Percentiles rank a stretch among this genome's conserved stretches.
phyloP scores from a whole-genome alignment of 37 sponge, comb jelly and placozoan species.

The Tethya wilhelma region DNA sequence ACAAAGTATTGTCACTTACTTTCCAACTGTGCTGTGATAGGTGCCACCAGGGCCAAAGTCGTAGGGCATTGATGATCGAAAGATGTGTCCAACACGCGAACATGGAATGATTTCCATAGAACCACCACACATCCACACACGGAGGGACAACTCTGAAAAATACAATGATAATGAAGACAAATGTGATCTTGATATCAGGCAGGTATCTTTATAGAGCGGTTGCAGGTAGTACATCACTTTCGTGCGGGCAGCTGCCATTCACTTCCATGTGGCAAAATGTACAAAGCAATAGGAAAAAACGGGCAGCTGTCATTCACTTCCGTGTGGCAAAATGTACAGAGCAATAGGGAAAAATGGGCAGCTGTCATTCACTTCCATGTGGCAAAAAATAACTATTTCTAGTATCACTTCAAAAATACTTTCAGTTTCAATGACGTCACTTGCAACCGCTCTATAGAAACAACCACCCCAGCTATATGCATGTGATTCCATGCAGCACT shows the following conservation, averaged over 20 bases:
- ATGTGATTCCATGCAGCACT: too few species aligned
- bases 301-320: too few species aligned
- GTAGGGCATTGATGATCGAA: constrained; percentile 80
- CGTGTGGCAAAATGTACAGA: too few species aligned
- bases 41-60: constrained; percentile 66
- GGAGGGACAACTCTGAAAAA: constrained; percentile 37
- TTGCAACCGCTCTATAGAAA: too few species aligned
- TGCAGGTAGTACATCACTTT: background rate
- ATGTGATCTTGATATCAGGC: background rate
- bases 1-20: constrained; percentile 19
- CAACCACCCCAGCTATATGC: too few species aligned
- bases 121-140: constrained; percentile 91
- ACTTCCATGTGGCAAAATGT: too few species aligned
- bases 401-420: too few species aligned
- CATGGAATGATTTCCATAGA: constrained; percentile 87
- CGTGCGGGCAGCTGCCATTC: background rate
- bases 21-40: constrained; percentile 59
- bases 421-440: too few species aligned
- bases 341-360: too few species aligned
- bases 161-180: background rate
- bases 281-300: too few species aligned
- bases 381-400: too few species aligned
- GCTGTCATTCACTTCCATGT: too few species aligned
- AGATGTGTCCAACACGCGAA: constrained; percentile 89
- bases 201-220: background rate